Base-by-base conservation (phyloP, 2,888 invertebrate genomes). In the Baccha elongata region DNA sequence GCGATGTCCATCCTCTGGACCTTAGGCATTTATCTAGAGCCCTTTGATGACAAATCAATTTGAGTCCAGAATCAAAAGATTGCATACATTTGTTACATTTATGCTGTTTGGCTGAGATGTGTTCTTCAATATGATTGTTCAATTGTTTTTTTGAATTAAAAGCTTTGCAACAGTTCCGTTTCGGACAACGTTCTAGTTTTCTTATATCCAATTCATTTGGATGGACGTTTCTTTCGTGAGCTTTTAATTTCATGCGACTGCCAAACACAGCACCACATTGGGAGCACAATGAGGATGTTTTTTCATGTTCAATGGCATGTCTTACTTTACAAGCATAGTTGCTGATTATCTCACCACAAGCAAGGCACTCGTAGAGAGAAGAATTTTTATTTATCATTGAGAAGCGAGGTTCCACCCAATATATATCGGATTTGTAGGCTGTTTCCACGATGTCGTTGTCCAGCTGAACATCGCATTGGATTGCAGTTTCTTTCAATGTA, bases 381-480 rank as follows among this genome's bases (percentile, higher is more conserved):
- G n/a, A n/a, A n/a, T n/a, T n/a, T n/a, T n/a, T n/a, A 35, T 35
- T 53, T 19, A 0, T 21, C n/a, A 2, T 15, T 8, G 23, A 26
- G 3, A 26, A 50, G 4, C 10, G 10, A 3, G 19, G 35, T 53
- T 58, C 19, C 3, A 21, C 0, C 23, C 13, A 37, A 15, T 7
- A 23, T 13, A 46, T 3, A 37, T 58, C 8, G 11, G 46, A 4
- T 1, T 46, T 23, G 7, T 10, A 0, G 0, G 17, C 17, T 15
- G 52, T 67, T n/a, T n/a, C n/a, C n/a, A n/a, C n/a, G n/a, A n/a
- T n/a, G n/a, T n/a, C n/a, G n/a, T n/a, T n/a, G n/a, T n/a, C n/a
- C n/a, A n/a, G n/a, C 17, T 60, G 50, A 6, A 74, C 29, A 19
- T 80, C 69, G 13, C 79, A 79, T 35, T 79, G 79, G 17, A 52